phyloP scores from a whole-genome alignment of 2,888 invertebrate species.

The Mimumesa dahlbomi region DNA sequence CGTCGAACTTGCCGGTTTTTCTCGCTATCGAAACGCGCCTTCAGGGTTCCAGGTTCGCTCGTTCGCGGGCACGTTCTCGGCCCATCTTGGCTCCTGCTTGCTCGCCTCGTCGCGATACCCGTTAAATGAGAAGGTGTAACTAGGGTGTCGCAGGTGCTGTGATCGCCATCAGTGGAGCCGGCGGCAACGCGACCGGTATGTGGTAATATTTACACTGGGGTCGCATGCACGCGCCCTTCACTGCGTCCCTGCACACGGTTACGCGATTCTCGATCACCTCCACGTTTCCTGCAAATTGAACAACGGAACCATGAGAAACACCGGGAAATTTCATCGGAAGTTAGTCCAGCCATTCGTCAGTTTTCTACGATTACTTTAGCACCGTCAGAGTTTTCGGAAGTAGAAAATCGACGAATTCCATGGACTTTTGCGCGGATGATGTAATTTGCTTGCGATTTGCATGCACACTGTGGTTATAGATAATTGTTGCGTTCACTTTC shows the following conservation, averaged over 20 bases:
- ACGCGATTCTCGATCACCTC: slow-evolving; percentile 97
- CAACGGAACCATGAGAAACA: slow-evolving; percentile 4
- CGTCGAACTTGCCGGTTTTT: slow-evolving; percentile 3
- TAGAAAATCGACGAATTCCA: too few species aligned
- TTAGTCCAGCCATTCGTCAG: too few species aligned
- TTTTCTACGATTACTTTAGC: too few species aligned
- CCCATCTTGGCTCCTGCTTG: too few species aligned
- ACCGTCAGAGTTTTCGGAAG: too few species aligned
- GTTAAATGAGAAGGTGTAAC: slow-evolving; percentile 63
- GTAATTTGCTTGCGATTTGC: too few species aligned
- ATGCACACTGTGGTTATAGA: too few species aligned
- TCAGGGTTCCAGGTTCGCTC: background rate
- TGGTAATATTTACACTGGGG: slow-evolving; percentile 98
- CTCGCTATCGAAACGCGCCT: background rate
- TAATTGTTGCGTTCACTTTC: too few species aligned
- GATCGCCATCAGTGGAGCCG: slow-evolving; percentile 89
- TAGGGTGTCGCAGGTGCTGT: slow-evolving; percentile 76
- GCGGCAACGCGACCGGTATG: slow-evolving; percentile 95
- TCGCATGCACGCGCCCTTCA: slow-evolving; percentile 95
- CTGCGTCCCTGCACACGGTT: slow-evolving; percentile 97
- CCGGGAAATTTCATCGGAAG: too few species aligned
- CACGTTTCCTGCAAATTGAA: slow-evolving; percentile 90
- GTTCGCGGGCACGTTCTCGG: background rate
- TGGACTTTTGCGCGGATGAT: too few species aligned
- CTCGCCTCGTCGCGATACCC: slow-evolving; percentile 44